Percentiles rank a stretch among this genome's conserved stretches.
These are phyloP conservation scores for Pseudochirops cupreus DNA, from an alignment of 2,797 vertebrate species.

Conservation along the genomic window DNA sequence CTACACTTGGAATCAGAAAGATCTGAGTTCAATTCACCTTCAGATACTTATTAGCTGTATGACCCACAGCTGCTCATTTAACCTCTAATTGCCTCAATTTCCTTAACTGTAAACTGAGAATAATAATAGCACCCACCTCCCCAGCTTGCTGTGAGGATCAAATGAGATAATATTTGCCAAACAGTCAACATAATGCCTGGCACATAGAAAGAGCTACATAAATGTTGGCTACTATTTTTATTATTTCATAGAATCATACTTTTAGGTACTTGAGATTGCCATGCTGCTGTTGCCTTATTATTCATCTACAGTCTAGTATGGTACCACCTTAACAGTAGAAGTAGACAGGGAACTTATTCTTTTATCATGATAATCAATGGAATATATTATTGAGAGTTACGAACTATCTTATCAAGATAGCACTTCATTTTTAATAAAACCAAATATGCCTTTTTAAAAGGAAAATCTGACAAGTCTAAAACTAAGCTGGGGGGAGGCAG, in stretches of 20 bases:
- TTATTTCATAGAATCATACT: constrained; percentile 27
- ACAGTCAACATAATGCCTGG: background rate
- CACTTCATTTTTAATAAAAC: constrained; percentile 32
- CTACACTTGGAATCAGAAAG: background rate
- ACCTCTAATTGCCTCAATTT: background rate
- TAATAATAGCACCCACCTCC: background rate
- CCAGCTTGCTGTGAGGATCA: background rate
- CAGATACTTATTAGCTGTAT: background rate
- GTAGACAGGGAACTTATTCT: constrained; percentile 10
- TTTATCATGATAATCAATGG: constrained; percentile 17
- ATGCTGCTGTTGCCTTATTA: background rate
- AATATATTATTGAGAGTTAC: background rate
- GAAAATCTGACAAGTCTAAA: constrained; percentile 18
- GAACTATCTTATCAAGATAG: background rate
- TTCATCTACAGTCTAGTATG: background rate
- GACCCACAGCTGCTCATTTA: background rate
- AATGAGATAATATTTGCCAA: background rate
- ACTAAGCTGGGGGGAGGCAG: background rate
- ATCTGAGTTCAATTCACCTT: background rate
- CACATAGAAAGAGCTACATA: background rate
- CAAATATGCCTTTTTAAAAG: constrained; percentile 35
- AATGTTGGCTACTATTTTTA: constrained; percentile 15
- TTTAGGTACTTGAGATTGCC: constrained; percentile 15
- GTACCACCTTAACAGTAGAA: constrained; percentile 17
- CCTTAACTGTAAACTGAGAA: background rate